Evolutionary conservation across 1,140 invertebrate species (phyloP).

Genomic region (Conopomorpha cramerella): DNA sequence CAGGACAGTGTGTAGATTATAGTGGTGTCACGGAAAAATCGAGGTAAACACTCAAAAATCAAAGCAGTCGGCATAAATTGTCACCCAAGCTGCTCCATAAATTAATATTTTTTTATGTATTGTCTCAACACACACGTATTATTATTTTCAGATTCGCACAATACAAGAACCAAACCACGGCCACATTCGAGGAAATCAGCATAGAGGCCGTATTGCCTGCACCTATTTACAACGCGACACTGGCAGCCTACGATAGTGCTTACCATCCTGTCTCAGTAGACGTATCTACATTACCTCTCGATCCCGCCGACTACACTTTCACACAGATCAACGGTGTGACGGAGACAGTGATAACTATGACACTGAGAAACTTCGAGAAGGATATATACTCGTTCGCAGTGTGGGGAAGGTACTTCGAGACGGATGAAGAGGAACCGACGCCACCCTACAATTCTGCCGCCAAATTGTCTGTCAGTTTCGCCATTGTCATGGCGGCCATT

Average conservation of each 20-base stretch:
- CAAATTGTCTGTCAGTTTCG: not conserved
- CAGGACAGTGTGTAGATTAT: no score
- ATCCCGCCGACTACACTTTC: conserved; percentile 19
- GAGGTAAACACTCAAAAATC: no score
- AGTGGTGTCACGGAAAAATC: no score
- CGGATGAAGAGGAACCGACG: conserved; percentile 1
- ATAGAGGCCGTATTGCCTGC: conserved; percentile 25
- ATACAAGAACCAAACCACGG: conserved; percentile 20
- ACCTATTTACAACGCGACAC: conserved; percentile 10
- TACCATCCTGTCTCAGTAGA: conserved; percentile 33
- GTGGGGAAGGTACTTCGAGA: conserved; percentile 30
- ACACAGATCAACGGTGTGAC: conserved; percentile 2
- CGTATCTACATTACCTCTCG: conserved; percentile 34
- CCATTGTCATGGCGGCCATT: no score
- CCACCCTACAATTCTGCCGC: not conserved
- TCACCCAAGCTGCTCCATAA: no score
- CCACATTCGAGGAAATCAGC: conserved; percentile 25
- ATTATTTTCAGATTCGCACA: conserved; percentile 31
- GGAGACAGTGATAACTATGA: conserved; percentile 11
- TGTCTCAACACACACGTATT: no score
- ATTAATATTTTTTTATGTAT: no score
- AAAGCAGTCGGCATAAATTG: no score
- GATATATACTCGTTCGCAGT: conserved; percentile 34
- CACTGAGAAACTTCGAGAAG: conserved; percentile 10
- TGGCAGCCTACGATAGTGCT: conserved; percentile 18